These are phyloP conservation scores for Chouioia cunea DNA, from an alignment of 2,888 invertebrate species.

Conservation along the genomic window DNA sequence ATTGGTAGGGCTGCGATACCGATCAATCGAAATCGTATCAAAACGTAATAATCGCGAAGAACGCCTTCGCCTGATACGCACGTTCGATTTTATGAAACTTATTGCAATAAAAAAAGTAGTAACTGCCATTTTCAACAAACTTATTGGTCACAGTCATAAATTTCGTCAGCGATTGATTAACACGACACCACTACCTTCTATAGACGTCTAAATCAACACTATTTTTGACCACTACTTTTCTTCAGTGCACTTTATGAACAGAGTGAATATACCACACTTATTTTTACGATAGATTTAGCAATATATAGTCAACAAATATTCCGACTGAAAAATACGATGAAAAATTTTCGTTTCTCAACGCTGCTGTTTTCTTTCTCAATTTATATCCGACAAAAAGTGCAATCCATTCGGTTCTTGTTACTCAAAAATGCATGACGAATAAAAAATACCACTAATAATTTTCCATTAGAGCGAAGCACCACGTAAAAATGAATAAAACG, in stretches of 20 bases:
- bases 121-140: constrained; percentile 24
- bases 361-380: not conserved
- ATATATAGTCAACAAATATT: constrained; percentile 20
- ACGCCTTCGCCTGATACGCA: not conserved
- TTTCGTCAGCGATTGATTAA: constrained; percentile 24
- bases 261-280: constrained; percentile 37
- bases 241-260: constrained; percentile 40
- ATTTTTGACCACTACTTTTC: constrained; percentile 28
- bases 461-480: constrained; percentile 13
- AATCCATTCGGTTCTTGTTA: constrained; percentile 50
- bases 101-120: not conserved
- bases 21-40: not conserved
- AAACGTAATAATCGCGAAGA: no score
- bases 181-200: constrained; percentile 39
- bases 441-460: constrained; percentile 20
- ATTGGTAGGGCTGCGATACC: not conserved
- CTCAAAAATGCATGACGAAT: not conserved
- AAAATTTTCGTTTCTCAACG: constrained; percentile 3
- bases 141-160: constrained; percentile 28
- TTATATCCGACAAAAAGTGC: constrained; percentile 48
- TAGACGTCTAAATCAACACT: constrained; percentile 27
- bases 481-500: constrained; percentile 32
- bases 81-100: not conserved
- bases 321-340: not conserved
- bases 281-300: constrained; percentile 21